A percentile compares a stretch with the other conserved stretches of the same genome.
phyloP scores from a whole-genome alignment of 2,113 vertebrate genomes.

The Petaurus breviceps region DNA sequence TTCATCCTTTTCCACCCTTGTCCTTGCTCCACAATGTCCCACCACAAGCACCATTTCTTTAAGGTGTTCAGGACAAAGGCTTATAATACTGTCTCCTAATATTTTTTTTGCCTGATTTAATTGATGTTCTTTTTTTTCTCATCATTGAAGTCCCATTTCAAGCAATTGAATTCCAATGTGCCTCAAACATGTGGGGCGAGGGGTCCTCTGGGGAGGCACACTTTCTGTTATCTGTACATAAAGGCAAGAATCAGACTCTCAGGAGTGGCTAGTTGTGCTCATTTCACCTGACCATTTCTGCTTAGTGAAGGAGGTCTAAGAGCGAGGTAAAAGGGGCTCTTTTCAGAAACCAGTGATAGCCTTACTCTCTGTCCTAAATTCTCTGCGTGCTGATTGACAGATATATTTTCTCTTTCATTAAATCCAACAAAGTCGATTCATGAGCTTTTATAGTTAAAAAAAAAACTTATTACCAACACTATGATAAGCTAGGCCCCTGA shows the following conservation, averaged over 20 bases:
- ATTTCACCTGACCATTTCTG: neutral
- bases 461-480: neutral
- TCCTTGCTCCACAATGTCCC: neutral
- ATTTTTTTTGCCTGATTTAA: neutral
- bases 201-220: neutral
- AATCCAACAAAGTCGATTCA: neutral
- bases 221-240: neutral
- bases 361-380: neutral
- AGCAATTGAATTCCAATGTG: neutral
- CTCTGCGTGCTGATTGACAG: neutral
- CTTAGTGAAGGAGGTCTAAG: neutral
- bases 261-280: neutral
- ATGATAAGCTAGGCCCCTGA: neutral
- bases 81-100: neutral
- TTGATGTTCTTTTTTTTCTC: neutral
- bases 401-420: neutral
- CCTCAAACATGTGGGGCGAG: neutral
- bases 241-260: neutral
- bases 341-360: neutral
- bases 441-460: neutral
- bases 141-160: neutral
- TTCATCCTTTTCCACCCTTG: neutral
- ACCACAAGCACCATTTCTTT: neutral
- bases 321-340: neutral
- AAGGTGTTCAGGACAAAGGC: neutral